Conservation (phyloP, 2,888 invertebrate genomes). For the Lasius platythorax region DNA sequence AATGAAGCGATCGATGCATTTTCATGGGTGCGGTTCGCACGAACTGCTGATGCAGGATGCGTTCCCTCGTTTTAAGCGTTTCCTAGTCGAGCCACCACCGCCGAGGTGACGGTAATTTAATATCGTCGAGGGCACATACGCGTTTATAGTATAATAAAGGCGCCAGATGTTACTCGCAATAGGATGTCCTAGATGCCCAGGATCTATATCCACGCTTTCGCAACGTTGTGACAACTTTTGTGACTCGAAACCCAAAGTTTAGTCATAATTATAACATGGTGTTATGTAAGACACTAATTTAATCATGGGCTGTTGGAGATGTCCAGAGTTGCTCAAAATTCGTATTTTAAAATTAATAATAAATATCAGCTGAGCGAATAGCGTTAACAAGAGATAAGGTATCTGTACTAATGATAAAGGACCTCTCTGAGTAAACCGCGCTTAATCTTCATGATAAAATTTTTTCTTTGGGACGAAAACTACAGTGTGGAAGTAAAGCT, state of each 20-base stretch:
- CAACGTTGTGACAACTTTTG: neutral
- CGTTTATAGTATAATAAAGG: constrained; percentile 50
- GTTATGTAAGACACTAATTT: neutral
- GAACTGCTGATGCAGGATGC: constrained; percentile 20
- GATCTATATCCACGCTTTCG: neutral
- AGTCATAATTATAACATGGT: neutral
- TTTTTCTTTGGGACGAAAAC: neutral
- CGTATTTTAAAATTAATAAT: neutral
- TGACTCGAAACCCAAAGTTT: neutral
- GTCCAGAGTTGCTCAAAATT: neutral
- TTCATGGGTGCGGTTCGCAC: constrained; percentile 42
- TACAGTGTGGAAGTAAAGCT: neutral
- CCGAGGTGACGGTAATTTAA: constrained; percentile 55
- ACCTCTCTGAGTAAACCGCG: neutral
- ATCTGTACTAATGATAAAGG: neutral
- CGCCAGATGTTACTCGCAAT: constrained; percentile 43
- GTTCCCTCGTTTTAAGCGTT: constrained; percentile 29
- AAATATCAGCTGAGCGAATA: neutral
- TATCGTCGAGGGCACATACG: constrained; percentile 44
- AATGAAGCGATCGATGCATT: constrained; percentile 46
- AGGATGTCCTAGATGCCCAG: neutral
- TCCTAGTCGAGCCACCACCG: neutral
- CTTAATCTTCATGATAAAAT: neutral
- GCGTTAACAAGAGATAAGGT: neutral
- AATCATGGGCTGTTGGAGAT: neutral